Base-by-base conservation (phyloP, 2,797 vertebrate species). In the Liparis tanakae region DNA sequence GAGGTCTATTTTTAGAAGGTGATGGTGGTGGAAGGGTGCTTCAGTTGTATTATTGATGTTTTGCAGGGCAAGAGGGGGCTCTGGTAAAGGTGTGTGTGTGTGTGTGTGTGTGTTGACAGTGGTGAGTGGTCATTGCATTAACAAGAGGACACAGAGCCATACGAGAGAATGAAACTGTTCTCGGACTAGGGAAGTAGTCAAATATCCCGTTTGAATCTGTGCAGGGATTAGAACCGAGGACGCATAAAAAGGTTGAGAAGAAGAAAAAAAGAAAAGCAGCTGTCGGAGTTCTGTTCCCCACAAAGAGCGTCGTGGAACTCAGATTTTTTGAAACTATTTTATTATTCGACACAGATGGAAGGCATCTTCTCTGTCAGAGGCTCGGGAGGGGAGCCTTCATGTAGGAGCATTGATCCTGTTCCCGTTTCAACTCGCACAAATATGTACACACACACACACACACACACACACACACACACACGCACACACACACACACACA, bases 21-120 rank as follows among this genome's bases (percentile, higher is more conserved):
- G 74, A 70, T 69, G 82, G 60, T 37, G 61, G 50, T 14, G 41
- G 64, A 53, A 82, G 63, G 71, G 54, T 74, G 77, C 67, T 89
- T 84, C 55, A 54, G 76, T 81, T 94, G 71, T 91, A 93, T 94
- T 92, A 93, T 93, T 92, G 88, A 93, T 93, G 88, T 67, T 30
- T 30, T 76, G 80, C 70, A 70, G 74, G 78, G 84, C 44, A 74
- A 79, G 81, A 50, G 67, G 83, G 82, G 85, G 59, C 78, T 81
- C 34, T 57, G 61, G 25, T 30, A 30, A 30, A 30, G 25, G 46
- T n/a, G 48, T n/a, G 48, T 48, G 46, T 50, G 15, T 17, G 46
- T 4, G 18, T 48, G 46, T 72, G 66, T 63, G 48, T 15, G 13
- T 54, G 13, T 6, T 6, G 53, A 41, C 39, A 14, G 67, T 3